A percentile compares a stretch with the other conserved stretches of the same genome.
Conservation (phyloP, 1,140 invertebrate species). For the Paracyclopina nana region DNA sequence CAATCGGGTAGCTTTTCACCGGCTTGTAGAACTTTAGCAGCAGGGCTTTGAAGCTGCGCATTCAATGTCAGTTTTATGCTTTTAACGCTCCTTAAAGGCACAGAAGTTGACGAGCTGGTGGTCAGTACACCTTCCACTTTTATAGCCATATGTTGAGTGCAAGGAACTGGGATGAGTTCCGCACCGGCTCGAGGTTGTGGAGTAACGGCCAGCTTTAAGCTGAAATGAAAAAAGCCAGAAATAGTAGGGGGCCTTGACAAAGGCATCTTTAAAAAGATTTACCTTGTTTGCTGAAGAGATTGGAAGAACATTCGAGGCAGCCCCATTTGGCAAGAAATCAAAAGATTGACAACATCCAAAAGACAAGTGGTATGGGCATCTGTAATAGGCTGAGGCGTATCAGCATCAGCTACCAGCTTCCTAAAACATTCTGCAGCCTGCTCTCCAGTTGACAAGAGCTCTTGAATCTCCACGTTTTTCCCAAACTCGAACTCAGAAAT, state of each 20-base stretch:
- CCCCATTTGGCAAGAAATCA: constrained; percentile 42
- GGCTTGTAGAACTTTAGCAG: no score
- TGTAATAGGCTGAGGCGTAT: constrained; percentile 18
- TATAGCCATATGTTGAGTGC: constrained; percentile 52
- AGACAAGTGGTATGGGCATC: constrained; percentile 46
- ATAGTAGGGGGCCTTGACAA: no score
- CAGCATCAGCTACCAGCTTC: constrained; percentile 8
- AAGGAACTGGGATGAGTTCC: constrained; percentile 50
- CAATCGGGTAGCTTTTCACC: constrained; percentile 2
- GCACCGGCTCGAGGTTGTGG: constrained; percentile 54
- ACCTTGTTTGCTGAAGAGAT: constrained; percentile 57
- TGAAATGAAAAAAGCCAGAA: no score
- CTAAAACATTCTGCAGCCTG: constrained; percentile 7
- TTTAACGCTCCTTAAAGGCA: constrained; percentile 20
- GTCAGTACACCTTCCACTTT: constrained; percentile 71
- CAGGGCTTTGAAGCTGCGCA: constrained; percentile 32
- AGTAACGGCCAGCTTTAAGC: constrained; percentile 51
- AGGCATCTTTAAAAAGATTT: no score
- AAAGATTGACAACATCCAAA: constrained; percentile 39
- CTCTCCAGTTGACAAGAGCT: constrained; percentile 1
- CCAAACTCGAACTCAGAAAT: no score
- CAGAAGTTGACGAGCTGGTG: constrained; percentile 29
- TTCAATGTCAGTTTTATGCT: constrained; percentile 17
- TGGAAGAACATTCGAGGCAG: constrained; percentile 75
- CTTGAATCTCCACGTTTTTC: constrained; percentile 2